A percentile compares a stretch with the other conserved stretches of the same genome.
Evolutionary conservation across 2,888 invertebrate genomes (phyloP).

Genomic region (Cryptosula pallasiana): DNA sequence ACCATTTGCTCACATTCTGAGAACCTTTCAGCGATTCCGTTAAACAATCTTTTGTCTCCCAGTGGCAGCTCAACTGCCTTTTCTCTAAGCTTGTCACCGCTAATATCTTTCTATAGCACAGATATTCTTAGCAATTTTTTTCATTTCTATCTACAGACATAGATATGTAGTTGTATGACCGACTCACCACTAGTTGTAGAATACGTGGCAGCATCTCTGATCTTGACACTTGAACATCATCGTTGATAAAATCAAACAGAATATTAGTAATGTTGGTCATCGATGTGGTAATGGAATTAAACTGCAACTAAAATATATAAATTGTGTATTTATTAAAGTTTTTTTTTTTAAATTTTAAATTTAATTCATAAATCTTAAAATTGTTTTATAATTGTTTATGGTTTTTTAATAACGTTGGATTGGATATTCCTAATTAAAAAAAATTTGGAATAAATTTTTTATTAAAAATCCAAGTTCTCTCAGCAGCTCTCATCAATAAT

Average conservation of each 20-base stretch:
- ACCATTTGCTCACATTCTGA: conserved; percentile 1
- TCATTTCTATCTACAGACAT: background rate
- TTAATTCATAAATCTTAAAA: too few relatives aligned
- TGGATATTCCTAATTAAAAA: too few relatives aligned
- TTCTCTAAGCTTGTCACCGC: background rate
- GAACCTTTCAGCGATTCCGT: background rate
- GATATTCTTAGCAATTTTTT: background rate
- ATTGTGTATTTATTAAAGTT: too few relatives aligned
- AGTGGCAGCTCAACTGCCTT: background rate
- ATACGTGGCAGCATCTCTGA: conserved; percentile 14
- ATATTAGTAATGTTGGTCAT: conserved; percentile 14
- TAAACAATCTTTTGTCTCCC: background rate
- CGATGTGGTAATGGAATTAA: background rate
- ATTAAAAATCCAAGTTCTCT: too few relatives aligned
- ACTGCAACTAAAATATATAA: background rate
- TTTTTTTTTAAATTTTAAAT: background rate
- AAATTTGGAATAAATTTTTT: too few relatives aligned
- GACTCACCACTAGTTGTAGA: conserved; percentile 8
- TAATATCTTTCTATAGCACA: conserved; percentile 7
- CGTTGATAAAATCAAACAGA: conserved; percentile 19
- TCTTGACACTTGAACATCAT: conserved; percentile 6
- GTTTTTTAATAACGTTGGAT: too few relatives aligned
- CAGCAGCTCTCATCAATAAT: too few relatives aligned
- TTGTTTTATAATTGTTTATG: too few relatives aligned
- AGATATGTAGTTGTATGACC: too few relatives aligned